phyloP scores from a whole-genome alignment of 2,888 invertebrate species.

The Meliscaeva auricollis region DNA sequence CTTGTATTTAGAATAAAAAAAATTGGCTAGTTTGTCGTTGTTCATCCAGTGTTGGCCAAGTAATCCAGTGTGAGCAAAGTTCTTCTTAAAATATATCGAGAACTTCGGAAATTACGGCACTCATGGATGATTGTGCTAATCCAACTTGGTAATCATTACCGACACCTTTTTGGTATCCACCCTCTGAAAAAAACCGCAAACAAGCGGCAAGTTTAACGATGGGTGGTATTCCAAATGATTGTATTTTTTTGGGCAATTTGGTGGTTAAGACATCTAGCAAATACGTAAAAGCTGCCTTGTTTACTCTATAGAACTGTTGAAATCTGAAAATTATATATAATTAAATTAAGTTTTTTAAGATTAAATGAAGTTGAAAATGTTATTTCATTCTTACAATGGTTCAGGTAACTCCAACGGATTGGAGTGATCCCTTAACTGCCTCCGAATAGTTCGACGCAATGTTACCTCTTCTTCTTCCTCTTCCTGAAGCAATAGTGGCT shows the following conservation, averaged over 20 bases:
- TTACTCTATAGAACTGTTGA: background rate
- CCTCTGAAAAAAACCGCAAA: background rate
- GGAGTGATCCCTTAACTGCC: no score
- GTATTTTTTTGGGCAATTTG: background rate
- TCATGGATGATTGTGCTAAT: background rate
- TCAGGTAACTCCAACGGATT: no score
- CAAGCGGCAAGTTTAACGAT: background rate
- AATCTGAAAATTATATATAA: no score
- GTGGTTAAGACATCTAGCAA: background rate
- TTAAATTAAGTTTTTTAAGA: no score
- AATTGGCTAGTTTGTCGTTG: background rate
- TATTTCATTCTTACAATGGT: no score
- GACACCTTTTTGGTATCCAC: background rate
- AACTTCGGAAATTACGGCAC: no score
- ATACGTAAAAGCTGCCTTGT: background rate
- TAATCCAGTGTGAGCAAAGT: background rate
- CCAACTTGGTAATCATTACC: background rate
- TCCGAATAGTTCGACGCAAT: no score
- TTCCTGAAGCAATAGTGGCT: no score
- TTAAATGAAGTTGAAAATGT: no score
- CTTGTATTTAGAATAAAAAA: background rate
- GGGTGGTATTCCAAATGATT: background rate
- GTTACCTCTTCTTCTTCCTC: no score
- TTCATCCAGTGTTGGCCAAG: background rate
- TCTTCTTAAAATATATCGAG: no score